Evolutionary conservation across 92 coral and sea anemone genomes (phyloP).

Genomic region (Montipora capitata): DNA sequence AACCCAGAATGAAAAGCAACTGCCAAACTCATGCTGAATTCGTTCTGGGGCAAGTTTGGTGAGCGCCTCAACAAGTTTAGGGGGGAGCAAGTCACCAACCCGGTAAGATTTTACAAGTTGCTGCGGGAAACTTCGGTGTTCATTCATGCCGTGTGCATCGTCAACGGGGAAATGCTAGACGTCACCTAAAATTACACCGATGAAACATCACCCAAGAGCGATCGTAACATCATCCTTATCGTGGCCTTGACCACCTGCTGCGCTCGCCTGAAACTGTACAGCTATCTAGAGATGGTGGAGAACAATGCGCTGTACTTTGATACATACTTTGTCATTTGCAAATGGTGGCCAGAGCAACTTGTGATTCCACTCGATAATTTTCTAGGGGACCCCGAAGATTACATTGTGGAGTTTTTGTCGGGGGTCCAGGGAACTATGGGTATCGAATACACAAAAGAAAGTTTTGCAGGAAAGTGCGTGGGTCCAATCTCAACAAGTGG

Average conservation of each 20-base stretch:
- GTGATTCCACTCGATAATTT: conserved; percentile 8
- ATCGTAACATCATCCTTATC: not conserved
- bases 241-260: conserved; percentile 21
- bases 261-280: conserved; percentile 13
- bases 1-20: conserved; percentile 2
- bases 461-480: not conserved
- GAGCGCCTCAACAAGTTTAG: not conserved
- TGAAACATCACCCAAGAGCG: too few species aligned
- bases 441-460: not conserved
- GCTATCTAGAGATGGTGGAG: conserved; percentile 4
- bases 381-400: conserved; percentile 34
- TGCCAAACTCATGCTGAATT: not conserved
- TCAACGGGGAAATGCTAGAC: conserved; percentile 1
- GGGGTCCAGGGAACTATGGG: conserved; percentile 34
- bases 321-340: conserved; percentile 30
- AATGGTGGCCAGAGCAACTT: conserved; percentile 33
- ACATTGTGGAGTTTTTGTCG: conserved; percentile 45
- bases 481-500: not conserved
- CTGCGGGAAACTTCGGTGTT: not conserved
- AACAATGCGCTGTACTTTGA: conserved; percentile 35
- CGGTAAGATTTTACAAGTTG: not conserved
- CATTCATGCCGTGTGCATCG: not conserved
- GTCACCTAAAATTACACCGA: not conserved
- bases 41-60: conserved; percentile 27
- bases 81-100: not conserved